A percentile compares a stretch with the other conserved stretches of the same genome.
Evolutionary conservation across 2,888 invertebrate species (phyloP).

Genomic region (Microctonus brassicae): DNA sequence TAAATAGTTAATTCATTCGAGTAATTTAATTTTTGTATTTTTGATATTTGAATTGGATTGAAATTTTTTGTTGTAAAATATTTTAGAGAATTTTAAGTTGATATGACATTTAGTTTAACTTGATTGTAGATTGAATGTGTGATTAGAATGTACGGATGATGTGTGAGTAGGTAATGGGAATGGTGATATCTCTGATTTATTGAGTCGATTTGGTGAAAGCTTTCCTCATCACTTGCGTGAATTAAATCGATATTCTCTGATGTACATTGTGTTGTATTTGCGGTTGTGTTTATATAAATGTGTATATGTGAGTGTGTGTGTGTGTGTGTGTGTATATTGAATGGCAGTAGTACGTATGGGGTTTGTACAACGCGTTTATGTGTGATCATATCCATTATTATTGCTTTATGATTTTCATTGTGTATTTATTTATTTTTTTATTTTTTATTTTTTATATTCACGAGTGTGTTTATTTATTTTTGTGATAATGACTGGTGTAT

Average conservation of each 20-base stretch:
- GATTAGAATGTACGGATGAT: too few relatives aligned
- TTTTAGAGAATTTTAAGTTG: background rate
- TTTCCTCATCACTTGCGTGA: conserved; percentile 1
- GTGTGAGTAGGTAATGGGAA: background rate
- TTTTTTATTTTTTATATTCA: too few relatives aligned
- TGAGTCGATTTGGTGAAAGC: background rate
- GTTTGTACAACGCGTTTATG: background rate
- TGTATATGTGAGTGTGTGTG: background rate
- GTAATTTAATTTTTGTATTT: background rate
- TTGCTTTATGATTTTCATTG: background rate
- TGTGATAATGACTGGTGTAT: too few relatives aligned
- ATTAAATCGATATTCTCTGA: conserved; percentile 41
- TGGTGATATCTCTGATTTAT: background rate
- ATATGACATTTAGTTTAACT: too few relatives aligned
- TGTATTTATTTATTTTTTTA: too few relatives aligned
- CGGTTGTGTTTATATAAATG: background rate
- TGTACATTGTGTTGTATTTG: background rate
- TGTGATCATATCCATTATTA: background rate
- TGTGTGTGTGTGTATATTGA: background rate
- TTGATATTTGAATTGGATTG: background rate
- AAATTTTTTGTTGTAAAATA: background rate
- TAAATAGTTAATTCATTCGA: background rate
- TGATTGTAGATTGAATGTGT: too few relatives aligned
- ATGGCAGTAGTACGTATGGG: too few relatives aligned
- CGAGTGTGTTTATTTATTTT: too few relatives aligned